phyloP scores from a whole-genome alignment of 2,888 invertebrate species.

The Drosophila kuntzei region DNA sequence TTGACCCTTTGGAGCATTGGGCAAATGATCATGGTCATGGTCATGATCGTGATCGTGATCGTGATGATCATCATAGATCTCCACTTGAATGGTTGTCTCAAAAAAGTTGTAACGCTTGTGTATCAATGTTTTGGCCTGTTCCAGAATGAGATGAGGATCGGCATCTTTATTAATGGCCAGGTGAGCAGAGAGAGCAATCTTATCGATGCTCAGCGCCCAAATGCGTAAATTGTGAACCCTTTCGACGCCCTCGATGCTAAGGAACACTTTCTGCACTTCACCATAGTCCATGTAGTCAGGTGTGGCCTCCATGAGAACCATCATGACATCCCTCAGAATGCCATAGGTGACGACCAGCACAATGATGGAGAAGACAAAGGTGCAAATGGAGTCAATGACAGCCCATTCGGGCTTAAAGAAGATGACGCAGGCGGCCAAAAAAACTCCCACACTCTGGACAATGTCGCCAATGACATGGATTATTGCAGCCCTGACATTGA shows the following conservation, averaged over 20 bases:
- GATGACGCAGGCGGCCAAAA: slow-evolving; percentile 64
- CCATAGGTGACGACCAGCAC: slow-evolving; percentile 55
- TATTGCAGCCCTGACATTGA: slow-evolving; percentile 66
- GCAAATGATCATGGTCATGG: neutral
- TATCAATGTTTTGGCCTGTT: slow-evolving; percentile 55
- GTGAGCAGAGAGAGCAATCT: slow-evolving; percentile 69
- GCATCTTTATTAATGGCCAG: slow-evolving; percentile 57
- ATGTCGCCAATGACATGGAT: slow-evolving; percentile 73
- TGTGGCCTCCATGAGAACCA: slow-evolving; percentile 73
- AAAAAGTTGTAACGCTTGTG: slow-evolving; percentile 62
- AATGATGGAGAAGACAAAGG: slow-evolving; percentile 67
- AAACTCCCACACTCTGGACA: slow-evolving; percentile 68
- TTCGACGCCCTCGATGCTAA: slow-evolving; percentile 63
- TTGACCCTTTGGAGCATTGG: neutral
- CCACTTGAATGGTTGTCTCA: slow-evolving; percentile 73
- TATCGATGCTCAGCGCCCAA: slow-evolving; percentile 68
- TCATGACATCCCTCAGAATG: slow-evolving; percentile 64
- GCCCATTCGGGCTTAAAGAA: slow-evolving; percentile 65
- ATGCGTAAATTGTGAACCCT: slow-evolving; percentile 74
- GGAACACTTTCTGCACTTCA: slow-evolving; percentile 58
- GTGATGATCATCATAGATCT: slow-evolving; percentile 47
- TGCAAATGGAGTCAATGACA: slow-evolving; percentile 68
- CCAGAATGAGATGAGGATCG: slow-evolving; percentile 68
- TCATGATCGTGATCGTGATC: neutral
- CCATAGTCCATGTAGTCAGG: slow-evolving; percentile 69